phyloP scores from a whole-genome alignment of 2,113 vertebrate species.

The Tricholaema leucomelas region DNA sequence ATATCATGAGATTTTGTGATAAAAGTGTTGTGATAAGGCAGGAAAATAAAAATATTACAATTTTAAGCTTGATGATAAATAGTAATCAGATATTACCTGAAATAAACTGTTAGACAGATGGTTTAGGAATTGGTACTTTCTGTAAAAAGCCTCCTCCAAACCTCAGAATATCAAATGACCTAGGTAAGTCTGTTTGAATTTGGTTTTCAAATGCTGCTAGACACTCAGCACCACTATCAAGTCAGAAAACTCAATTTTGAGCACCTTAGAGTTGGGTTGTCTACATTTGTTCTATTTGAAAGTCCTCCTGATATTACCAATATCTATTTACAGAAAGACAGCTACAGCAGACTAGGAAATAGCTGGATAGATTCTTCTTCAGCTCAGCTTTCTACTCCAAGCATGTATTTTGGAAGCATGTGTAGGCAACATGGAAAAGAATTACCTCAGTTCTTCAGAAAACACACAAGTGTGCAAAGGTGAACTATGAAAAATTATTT shows the following conservation, averaged over 20 bases:
- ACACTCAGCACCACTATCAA: neutral
- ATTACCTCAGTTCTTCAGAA: neutral
- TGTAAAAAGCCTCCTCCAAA: neutral
- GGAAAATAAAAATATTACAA: neutral
- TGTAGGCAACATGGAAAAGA: neutral
- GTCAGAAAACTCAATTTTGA: neutral
- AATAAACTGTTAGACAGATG: neutral
- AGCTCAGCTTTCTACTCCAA: neutral
- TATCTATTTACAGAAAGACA: neutral
- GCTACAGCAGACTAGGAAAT: neutral
- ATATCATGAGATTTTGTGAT: neutral
- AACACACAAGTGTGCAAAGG: neutral
- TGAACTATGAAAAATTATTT: neutral
- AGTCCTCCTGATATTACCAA: neutral
- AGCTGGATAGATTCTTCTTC: neutral
- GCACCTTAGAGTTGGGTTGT: neutral
- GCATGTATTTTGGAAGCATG: neutral
- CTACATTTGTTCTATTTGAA: neutral
- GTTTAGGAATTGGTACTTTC: neutral
- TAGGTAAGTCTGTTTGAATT: neutral
- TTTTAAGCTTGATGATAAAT: conserved; percentile 5
- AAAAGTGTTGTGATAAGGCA: neutral
- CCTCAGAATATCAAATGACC: neutral
- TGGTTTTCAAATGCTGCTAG: neutral
- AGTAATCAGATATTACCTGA: neutral